Percentiles rank a stretch among this genome's conserved stretches.
Evolutionary conservation across 1,140 invertebrate species (phyloP).

Genomic region (Megathymus violae): DNA sequence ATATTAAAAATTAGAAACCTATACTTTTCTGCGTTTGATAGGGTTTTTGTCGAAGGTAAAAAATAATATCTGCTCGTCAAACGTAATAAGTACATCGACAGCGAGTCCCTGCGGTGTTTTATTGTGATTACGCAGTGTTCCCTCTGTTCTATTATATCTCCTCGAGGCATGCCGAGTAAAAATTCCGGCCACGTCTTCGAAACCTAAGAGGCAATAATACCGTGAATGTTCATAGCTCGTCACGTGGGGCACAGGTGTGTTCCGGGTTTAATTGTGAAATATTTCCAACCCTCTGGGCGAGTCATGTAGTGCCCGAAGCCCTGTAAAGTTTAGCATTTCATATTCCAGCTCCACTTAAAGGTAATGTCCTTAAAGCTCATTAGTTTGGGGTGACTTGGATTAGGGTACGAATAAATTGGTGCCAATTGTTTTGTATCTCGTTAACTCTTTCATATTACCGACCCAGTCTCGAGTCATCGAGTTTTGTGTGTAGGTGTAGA

Average conservation of each 20-base stretch:
- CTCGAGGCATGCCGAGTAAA: neutral
- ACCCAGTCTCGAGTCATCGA: neutral
- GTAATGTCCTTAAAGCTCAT: constrained; percentile 21
- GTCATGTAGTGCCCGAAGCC: constrained; percentile 5
- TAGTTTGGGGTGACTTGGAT: constrained; percentile 13
- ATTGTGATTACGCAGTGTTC: constrained; percentile 4
- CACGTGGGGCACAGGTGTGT: constrained; percentile 30
- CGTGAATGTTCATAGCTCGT: constrained; percentile 30
- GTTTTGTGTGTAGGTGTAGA: no score
- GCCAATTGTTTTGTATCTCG: constrained; percentile 15
- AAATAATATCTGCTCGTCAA: neutral
- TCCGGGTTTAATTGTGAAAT: constrained; percentile 32
- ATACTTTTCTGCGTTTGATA: neutral
- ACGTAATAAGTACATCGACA: neutral
- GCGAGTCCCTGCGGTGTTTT: neutral
- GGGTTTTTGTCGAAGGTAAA: neutral
- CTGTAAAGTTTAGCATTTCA: constrained; percentile 30
- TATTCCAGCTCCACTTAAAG: constrained; percentile 25
- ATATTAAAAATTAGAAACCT: no score
- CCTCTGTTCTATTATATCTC: neutral
- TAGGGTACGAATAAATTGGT: constrained; percentile 14
- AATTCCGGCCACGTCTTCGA: constrained; percentile 26
- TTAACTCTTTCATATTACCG: neutral
- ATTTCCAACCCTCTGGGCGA: constrained; percentile 31
- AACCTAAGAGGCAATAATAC: constrained; percentile 34